phyloP scores from a whole-genome alignment of 2,888 invertebrate genomes.

The Bembecia ichneumoniformis region DNA sequence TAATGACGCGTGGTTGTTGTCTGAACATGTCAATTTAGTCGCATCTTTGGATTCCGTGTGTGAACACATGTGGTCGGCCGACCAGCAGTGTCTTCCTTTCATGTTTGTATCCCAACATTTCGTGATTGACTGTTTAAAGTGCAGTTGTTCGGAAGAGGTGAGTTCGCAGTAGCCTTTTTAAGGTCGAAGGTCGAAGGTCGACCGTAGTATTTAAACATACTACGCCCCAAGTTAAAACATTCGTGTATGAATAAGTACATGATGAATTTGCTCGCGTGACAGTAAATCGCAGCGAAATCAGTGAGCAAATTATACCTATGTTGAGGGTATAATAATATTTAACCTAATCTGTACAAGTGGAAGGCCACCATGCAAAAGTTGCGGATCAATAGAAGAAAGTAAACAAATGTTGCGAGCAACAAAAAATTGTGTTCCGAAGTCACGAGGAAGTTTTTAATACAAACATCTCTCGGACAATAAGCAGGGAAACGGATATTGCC shows the following conservation, averaged over 20 bases:
- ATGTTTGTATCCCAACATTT: conserved; percentile 15
- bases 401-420: conserved; percentile 1
- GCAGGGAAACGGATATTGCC: no score
- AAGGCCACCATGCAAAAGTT: conserved; percentile 10
- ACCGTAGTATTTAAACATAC: conserved; percentile 37
- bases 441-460: not conserved
- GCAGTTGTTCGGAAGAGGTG: conserved; percentile 61
- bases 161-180: conserved; percentile 36
- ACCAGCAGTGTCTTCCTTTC: conserved; percentile 54
- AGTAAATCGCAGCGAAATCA: conserved; percentile 25
- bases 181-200: conserved; percentile 51
- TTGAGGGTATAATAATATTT: conserved; percentile 1
- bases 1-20: conserved; percentile 29
- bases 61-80: conserved; percentile 14
- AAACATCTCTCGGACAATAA: no score
- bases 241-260: conserved; percentile 2
- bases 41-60: conserved; percentile 18
- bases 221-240: conserved; percentile 1
- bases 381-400: conserved; percentile 2
- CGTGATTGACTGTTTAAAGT: conserved; percentile 34
- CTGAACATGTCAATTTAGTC: conserved; percentile 50
- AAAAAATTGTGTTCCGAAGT: conserved; percentile 2
- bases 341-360: conserved; percentile 11
- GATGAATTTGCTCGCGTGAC: conserved; percentile 46
- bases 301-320: conserved; percentile 31